phyloP scores from a whole-genome alignment of 2,113 vertebrate species.

The Casuarius casuarius region DNA sequence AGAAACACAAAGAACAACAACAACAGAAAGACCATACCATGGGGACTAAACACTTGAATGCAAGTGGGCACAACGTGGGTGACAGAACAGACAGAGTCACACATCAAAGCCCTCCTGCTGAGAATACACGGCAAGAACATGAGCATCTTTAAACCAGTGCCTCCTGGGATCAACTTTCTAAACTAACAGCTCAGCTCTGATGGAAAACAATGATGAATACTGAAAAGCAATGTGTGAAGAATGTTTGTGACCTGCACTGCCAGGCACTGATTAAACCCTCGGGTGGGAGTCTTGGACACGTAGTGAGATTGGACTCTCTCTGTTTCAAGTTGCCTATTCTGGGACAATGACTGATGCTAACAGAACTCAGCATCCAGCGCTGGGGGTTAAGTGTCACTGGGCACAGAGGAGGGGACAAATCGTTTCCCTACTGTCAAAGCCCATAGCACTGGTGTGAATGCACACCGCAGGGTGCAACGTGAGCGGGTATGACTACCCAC shows the following conservation, averaged over 20 bases:
- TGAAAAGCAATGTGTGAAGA: neutral
- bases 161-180: conserved; percentile 37
- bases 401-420: neutral
- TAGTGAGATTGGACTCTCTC: neutral
- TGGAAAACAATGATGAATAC: neutral
- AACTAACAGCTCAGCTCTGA: conserved; percentile 12
- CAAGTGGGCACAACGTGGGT: conserved; percentile 27
- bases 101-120: conserved; percentile 51
- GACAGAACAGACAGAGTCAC: conserved; percentile 20
- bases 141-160: conserved; percentile 33
- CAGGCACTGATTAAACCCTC: neutral
- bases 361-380: neutral
- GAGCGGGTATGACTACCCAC: neutral
- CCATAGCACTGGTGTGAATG: neutral
- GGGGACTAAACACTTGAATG: conserved; percentile 20
- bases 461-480: accelerated
- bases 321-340: neutral
- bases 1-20: neutral
- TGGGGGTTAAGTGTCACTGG: neutral
- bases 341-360: neutral
- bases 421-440: neutral
- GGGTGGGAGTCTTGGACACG: neutral
- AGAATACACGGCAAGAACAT: conserved; percentile 45
- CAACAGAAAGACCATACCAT: conserved; percentile 24
- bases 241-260: neutral